Percentiles rank a stretch among this genome's conserved stretches.
These are phyloP conservation scores for Agonopterix subpropinquella DNA, from an alignment of 2,888 invertebrate genomes.

Conservation along the genomic window DNA sequence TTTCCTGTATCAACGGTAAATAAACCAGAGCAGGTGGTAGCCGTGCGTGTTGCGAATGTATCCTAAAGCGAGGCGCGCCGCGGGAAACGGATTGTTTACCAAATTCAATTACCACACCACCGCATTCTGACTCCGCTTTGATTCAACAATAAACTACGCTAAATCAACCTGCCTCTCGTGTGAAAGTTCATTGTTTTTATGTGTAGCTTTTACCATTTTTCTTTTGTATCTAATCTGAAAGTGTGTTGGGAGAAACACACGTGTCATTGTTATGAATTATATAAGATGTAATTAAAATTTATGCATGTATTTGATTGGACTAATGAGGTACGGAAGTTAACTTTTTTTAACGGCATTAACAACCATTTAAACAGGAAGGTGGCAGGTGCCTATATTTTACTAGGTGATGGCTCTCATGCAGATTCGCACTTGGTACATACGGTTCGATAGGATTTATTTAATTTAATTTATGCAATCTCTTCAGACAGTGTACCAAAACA, in stretches of 20 bases:
- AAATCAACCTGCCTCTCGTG: slow-evolving; percentile 31
- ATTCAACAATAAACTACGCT: slow-evolving; percentile 19
- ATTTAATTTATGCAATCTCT: no score
- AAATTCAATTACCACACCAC: slow-evolving; percentile 62
- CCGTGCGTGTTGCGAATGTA: slow-evolving; percentile 44
- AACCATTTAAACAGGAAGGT: no score
- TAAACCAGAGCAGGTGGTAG: slow-evolving; percentile 43
- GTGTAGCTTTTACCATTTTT: slow-evolving; percentile 23
- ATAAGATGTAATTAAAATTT: no score
- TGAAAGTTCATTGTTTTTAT: slow-evolving; percentile 71
- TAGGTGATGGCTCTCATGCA: no score
- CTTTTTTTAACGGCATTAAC: no score
- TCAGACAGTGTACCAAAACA: no score
- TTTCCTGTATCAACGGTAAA: slow-evolving; percentile 18
- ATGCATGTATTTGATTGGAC: no score
- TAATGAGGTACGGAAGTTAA: no score
- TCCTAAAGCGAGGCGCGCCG: slow-evolving; percentile 19
- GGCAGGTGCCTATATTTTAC: no score
- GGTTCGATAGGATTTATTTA: no score
- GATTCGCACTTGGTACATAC: no score
- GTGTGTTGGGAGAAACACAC: slow-evolving; percentile 2
- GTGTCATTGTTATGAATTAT: neutral
- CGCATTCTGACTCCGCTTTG: slow-evolving; percentile 28
- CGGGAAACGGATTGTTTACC: slow-evolving; percentile 66
- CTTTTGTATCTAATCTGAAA: slow-evolving; percentile 16